Percentiles rank a stretch among this genome's conserved stretches.
Conservation (phyloP, 1,140 invertebrate genomes). For the Galleria mellonella region DNA sequence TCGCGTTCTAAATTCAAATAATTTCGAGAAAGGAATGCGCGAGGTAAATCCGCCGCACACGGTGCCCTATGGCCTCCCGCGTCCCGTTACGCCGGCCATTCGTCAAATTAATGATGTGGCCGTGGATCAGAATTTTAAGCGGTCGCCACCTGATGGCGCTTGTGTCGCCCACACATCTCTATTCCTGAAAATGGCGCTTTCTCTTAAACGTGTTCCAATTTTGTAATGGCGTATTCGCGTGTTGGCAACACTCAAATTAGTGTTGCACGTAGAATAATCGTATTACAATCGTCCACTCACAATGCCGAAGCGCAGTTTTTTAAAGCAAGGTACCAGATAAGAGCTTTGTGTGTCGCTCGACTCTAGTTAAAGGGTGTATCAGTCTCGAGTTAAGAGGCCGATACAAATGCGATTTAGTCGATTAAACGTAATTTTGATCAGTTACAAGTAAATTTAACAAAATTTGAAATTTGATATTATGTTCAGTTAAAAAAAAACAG, state of each 20-base stretch:
- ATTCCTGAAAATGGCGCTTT: constrained; percentile 20
- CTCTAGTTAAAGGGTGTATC: constrained; percentile 18
- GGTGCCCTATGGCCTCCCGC: constrained; percentile 3
- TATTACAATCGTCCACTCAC: too few relatives aligned
- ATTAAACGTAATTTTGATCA: too few relatives aligned
- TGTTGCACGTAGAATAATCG: not conserved
- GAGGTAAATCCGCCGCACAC: constrained; percentile 9
- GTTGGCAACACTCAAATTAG: constrained; percentile 32
- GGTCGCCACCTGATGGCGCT: constrained; percentile 19
- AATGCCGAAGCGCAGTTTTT: too few relatives aligned
- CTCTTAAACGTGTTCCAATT: constrained; percentile 13
- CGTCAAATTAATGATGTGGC: constrained; percentile 51
- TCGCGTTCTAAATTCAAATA: constrained; percentile 17
- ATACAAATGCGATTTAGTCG: too few relatives aligned
- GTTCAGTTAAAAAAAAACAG: too few relatives aligned
- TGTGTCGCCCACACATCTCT: constrained; percentile 22
- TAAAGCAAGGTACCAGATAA: too few relatives aligned
- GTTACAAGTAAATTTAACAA: too few relatives aligned
- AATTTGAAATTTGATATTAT: too few relatives aligned
- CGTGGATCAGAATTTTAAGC: constrained; percentile 39
- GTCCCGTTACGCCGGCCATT: constrained; percentile 25
- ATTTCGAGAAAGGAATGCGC: constrained; percentile 17
- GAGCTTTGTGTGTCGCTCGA: too few relatives aligned
- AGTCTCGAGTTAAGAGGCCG: constrained; percentile 3
- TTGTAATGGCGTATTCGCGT: constrained; percentile 25